Conservation (phyloP, 2,888 invertebrate genomes). For the Apodemia zela region DNA sequence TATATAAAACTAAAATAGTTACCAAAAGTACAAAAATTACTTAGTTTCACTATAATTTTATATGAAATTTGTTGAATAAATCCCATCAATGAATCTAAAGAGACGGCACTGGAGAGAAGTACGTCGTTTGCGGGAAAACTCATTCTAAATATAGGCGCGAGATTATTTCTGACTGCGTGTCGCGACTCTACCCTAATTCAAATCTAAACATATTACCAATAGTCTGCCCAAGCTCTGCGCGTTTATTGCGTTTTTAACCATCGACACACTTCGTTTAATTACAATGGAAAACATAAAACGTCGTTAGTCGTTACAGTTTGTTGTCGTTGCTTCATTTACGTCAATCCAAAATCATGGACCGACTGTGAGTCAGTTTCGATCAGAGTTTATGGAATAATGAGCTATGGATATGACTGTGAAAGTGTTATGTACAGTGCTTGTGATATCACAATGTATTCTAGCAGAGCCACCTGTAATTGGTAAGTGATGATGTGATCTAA, state of each 20-base stretch:
- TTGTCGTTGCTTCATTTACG: constrained; percentile 1
- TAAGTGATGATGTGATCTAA: constrained; percentile 37
- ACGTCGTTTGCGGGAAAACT: constrained; percentile 75
- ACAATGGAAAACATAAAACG: constrained; percentile 37
- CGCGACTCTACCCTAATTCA: constrained; percentile 54
- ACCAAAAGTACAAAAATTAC: too few relatives aligned
- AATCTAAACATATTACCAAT: constrained; percentile 67
- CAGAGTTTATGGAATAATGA: constrained; percentile 13
- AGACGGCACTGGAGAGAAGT: constrained; percentile 54
- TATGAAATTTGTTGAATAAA: too few relatives aligned
- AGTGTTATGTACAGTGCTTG: constrained; percentile 40
- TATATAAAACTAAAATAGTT: too few relatives aligned
- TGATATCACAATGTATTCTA: constrained; percentile 41
- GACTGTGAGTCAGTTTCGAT: constrained; percentile 8
- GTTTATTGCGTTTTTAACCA: constrained; percentile 48
- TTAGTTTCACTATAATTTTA: background rate
- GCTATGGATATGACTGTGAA: constrained; percentile 40
- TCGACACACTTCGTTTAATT: constrained; percentile 44
- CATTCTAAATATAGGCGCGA: constrained; percentile 68
- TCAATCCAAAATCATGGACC: constrained; percentile 20
- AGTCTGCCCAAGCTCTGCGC: constrained; percentile 49
- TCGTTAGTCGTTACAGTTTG: constrained; percentile 8
- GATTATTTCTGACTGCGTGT: constrained; percentile 70
- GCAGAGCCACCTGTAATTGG: constrained; percentile 42
- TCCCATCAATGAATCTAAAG: constrained; percentile 22